Conservation (phyloP, 1,140 invertebrate species). For the Drosophila pectinifera region DNA sequence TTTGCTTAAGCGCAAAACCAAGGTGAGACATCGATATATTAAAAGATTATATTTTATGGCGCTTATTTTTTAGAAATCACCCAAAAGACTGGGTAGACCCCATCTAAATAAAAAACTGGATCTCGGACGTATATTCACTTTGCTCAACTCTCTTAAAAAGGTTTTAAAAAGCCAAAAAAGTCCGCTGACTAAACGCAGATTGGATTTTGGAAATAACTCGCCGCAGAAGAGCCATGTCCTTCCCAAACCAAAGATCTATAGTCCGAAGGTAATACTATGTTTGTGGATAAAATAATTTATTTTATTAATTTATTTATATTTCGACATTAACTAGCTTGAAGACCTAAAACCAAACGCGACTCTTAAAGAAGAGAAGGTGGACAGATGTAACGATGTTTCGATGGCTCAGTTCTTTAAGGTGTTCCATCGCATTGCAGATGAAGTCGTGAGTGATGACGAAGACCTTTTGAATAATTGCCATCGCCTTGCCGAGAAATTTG, state of each 20-base stretch:
- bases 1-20: background rate
- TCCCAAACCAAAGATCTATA: constrained; percentile 46
- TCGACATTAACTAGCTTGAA: background rate
- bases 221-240: background rate
- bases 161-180: background rate
- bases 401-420: constrained; percentile 44
- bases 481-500: background rate
- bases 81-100: constrained; percentile 14
- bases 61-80: constrained; percentile 26
- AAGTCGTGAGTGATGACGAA: constrained; percentile 38
- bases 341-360: too few species aligned
- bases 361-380: too few species aligned
- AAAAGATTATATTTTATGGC: background rate
- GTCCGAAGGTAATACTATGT: constrained; percentile 31
- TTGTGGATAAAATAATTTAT: background rate
- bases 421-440: background rate
- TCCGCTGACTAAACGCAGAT: constrained; percentile 15
- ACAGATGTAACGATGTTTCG: background rate
- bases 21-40: background rate
- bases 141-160: constrained; percentile 22
- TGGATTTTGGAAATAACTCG: constrained; percentile 20
- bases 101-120: background rate
- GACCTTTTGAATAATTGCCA: background rate
- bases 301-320: background rate
- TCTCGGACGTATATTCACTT: constrained; percentile 4